A percentile compares a stretch with the other conserved stretches of the same genome.
Evolutionary conservation across 2,797 vertebrate species (phyloP).

Genomic region (Clarias pachynema): DNA sequence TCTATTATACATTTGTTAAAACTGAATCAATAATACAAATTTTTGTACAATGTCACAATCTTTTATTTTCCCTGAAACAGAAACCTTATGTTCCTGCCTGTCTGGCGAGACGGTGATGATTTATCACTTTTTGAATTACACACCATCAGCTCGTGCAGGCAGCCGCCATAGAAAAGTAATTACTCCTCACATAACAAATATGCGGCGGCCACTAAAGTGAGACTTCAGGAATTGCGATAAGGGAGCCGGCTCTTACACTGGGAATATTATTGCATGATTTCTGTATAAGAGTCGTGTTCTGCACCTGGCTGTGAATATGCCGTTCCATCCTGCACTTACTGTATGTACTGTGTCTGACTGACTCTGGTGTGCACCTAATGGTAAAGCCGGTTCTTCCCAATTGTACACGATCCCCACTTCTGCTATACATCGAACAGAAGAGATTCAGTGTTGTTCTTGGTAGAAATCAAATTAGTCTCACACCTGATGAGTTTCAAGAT

Average conservation of each 20-base stretch:
- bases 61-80: neutral
- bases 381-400: neutral
- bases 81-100: conserved; percentile 20
- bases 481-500: conserved; percentile 24
- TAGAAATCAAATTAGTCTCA: conserved; percentile 28
- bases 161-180: conserved; percentile 34
- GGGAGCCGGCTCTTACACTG: neutral
- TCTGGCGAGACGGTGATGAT: conserved; percentile 30
- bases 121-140: conserved; percentile 43
- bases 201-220: conserved; percentile 22
- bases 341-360: neutral
- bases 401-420: no score
- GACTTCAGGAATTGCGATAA: conserved; percentile 45
- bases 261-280: conserved; percentile 40
- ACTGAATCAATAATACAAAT: neutral
- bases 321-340: conserved; percentile 10
- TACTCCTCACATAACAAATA: conserved; percentile 33
- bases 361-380: neutral
- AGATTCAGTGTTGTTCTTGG: conserved; percentile 15
- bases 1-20: neutral
- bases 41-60: neutral
- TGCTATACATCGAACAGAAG: neutral
- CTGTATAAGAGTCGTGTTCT: neutral
- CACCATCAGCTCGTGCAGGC: conserved; percentile 18
- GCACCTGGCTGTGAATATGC: neutral